Base-by-base conservation (phyloP, 1,140 invertebrate genomes). In the Apocrypta bakeri region DNA sequence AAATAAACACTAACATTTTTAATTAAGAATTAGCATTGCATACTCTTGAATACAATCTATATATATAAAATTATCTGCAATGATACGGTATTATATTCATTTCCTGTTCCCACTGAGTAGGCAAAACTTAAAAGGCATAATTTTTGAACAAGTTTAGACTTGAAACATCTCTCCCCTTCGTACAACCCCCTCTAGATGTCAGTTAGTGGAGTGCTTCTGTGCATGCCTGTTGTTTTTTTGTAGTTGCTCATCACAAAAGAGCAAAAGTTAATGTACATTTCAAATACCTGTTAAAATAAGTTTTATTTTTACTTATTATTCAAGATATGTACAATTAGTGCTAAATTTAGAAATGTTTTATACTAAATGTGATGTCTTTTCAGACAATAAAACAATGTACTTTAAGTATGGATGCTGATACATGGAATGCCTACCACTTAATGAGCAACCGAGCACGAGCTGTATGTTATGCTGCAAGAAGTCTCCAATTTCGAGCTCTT, bases 341-440 rank as follows among this genome's bases (percentile, higher is more conserved):
- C 25, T 25, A 61, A 82, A 21, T 63, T 63, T 61, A 17, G 82
- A 21, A 85, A 64, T 37, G n/a, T 73, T 40, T 17, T 17, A 74
- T 63, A 64, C 42, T 42, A 79, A 74, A 69, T 68, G n/a, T 69
- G 12, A 68, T 64, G 31, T 56, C 78, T 82, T 88, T 84, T 79
- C 84, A 94, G 94, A 89, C 91, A 14, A 84, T 95, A 61, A 92
- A 90, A 85, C 93, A 95, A 72, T 96, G 95, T 88, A 96, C 95
- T 21, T 92, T 88, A 9, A 87, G 92, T 24, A 96, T 96, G 95
- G 94, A 95, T 89, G 87, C 93, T 33, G 94, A 94, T 85, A 94
- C 93, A 33, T 96, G 95, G 95, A 96, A 95, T 89, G 93, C 94
- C 8, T 96, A 96, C 87, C 95, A 95, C 87, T 92, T 95, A 76